These are phyloP conservation scores for Platerodrilus igneus DNA, from an alignment of 2,888 invertebrate genomes.

Conservation along the genomic window DNA sequence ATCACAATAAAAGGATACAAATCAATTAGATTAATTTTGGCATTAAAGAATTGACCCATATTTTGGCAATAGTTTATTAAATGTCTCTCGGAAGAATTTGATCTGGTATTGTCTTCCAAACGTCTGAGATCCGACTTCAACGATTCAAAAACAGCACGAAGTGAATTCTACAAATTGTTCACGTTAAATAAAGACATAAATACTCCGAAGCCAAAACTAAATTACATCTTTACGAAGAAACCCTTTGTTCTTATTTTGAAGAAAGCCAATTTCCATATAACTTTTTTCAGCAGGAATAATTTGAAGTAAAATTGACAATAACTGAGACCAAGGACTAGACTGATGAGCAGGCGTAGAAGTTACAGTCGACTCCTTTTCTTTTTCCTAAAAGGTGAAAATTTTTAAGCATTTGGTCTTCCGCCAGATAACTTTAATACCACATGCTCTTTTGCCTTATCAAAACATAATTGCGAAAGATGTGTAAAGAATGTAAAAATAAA, in stretches of 20 bases:
- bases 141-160: slow-evolving; percentile 54
- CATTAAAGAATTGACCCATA: slow-evolving; percentile 56
- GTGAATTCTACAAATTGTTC: slow-evolving; percentile 52
- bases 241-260: slow-evolving; percentile 62
- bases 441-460: slow-evolving; percentile 65
- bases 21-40: slow-evolving; percentile 61
- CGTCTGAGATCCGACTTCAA: slow-evolving; percentile 53
- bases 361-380: slow-evolving; percentile 54
- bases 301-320: slow-evolving; percentile 56
- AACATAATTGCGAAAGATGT: slow-evolving; percentile 57
- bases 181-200: slow-evolving; percentile 6
- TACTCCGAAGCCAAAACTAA: slow-evolving; percentile 10
- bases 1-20: slow-evolving; percentile 58
- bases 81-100: slow-evolving; percentile 39
- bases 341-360: slow-evolving; percentile 39
- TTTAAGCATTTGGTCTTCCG: background rate
- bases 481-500: slow-evolving; percentile 60
- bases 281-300: slow-evolving; percentile 61
- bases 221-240: slow-evolving; percentile 66
- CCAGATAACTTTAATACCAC: slow-evolving; percentile 48
- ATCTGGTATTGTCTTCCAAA: slow-evolving; percentile 50
- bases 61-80: slow-evolving; percentile 58
- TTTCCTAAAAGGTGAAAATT: slow-evolving; percentile 47
- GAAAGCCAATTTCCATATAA: slow-evolving; percentile 62
- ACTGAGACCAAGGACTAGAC: slow-evolving; percentile 52